Percentiles rank a stretch among this genome's conserved stretches.
These are phyloP conservation scores for Labeo rohita DNA, from an alignment of 2,113 vertebrate genomes.

Conservation along the genomic window DNA sequence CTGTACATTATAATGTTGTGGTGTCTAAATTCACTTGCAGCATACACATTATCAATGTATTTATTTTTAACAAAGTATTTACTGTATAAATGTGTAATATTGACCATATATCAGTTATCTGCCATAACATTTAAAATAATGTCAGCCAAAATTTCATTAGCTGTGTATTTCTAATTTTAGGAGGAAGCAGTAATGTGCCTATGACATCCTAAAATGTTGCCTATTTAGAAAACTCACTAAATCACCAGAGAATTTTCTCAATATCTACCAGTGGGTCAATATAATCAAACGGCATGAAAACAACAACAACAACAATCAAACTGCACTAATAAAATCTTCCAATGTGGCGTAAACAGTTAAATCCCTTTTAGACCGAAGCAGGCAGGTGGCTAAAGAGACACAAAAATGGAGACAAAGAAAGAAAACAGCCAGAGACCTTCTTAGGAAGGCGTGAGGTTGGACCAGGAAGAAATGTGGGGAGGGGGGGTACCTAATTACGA, in stretches of 20 bases:
- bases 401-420: conserved; percentile 44
- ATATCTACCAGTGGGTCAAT: not conserved
- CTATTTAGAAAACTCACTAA: not conserved
- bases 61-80: not conserved
- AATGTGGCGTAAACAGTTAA: conserved; percentile 16
- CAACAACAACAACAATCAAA: not conserved
- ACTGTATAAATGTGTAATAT: not conserved
- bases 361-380: conserved; percentile 30
- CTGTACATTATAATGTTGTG: not conserved
- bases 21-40: not conserved
- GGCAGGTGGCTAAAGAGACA: conserved; percentile 61
- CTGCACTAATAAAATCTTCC: not conserved
- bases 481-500: conserved; percentile 66
- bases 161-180: not conserved
- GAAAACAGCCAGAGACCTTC: conserved; percentile 30
- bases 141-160: not conserved
- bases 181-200: not conserved
- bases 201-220: not conserved
- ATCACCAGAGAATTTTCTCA: not conserved
- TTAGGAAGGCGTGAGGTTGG: conserved; percentile 45
- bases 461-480: conserved; percentile 55
- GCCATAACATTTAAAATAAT: not conserved
- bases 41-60: not conserved
- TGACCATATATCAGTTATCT: not conserved
- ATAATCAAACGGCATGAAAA: not conserved